These are phyloP conservation scores for Nymphalis polychloros DNA, from an alignment of 2,888 invertebrate genomes.

Conservation along the genomic window DNA sequence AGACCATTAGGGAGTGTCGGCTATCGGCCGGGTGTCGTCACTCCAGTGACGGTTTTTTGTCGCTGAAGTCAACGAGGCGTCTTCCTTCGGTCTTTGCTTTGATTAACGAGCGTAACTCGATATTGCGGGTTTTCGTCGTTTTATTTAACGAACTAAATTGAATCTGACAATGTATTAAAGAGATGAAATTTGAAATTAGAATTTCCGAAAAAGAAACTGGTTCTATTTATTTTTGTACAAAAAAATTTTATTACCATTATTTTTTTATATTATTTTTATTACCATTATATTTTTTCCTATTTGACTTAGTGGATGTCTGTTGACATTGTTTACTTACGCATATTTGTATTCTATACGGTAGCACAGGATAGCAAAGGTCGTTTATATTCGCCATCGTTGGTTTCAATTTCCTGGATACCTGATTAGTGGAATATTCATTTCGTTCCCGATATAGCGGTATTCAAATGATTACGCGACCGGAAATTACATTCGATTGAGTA, in stretches of 20 bases:
- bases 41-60: conserved; percentile 57
- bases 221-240: too few relatives aligned
- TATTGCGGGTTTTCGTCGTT: conserved; percentile 53
- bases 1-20: conserved; percentile 40
- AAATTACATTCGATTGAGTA: conserved; percentile 63
- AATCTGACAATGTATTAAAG: conserved; percentile 41
- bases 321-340: conserved; percentile 23
- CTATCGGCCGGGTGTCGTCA: conserved; percentile 43
- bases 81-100: conserved; percentile 57
- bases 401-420: conserved; percentile 41
- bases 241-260: too few relatives aligned
- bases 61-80: conserved; percentile 51
- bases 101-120: conserved; percentile 72
- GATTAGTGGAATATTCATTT: conserved; percentile 44
- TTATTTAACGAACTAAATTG: conserved; percentile 3
- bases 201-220: neutral
- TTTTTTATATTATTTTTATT: neutral
- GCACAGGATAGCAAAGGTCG: conserved; percentile 38
- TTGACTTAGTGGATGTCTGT: neutral
- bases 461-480: conserved; percentile 62
- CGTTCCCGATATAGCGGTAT: conserved; percentile 51
- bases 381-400: conserved; percentile 41
- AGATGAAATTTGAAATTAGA: neutral
- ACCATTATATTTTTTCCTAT: neutral
- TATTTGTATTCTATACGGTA: conserved; percentile 30